Conservation (phyloP, 2,797 vertebrate genomes). For the Halcyon leucocephala region DNA sequence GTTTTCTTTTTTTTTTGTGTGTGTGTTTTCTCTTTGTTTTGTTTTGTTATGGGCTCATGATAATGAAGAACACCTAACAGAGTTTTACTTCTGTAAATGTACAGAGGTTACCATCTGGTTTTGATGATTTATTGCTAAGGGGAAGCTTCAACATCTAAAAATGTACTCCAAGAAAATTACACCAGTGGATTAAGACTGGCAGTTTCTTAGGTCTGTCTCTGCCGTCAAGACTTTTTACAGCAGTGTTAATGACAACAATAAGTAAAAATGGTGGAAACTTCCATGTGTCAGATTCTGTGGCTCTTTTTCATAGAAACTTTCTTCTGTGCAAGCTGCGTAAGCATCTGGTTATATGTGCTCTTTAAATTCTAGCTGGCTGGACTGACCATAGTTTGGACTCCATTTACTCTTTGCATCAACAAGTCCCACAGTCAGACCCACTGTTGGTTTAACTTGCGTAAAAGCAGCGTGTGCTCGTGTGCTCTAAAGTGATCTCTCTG, state of each 20-base stretch:
- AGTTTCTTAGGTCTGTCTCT: neutral
- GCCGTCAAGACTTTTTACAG: neutral
- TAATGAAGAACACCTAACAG: neutral
- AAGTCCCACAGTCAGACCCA: neutral
- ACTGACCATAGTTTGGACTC: rapidly evolving
- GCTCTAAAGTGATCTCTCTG: neutral
- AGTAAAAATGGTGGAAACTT: neutral
- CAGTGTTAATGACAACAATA: neutral
- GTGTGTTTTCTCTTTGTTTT: neutral
- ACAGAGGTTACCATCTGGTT: rapidly evolving
- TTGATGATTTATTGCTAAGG: neutral
- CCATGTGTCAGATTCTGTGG: neutral
- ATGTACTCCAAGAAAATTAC: neutral
- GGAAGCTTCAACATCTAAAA: neutral
- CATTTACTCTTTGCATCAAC: rapidly evolving
- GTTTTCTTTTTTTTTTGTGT: neutral
- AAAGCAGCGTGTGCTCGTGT: neutral
- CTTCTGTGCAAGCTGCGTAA: rapidly evolving
- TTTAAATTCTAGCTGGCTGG: neutral
- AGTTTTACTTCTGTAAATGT: neutral
- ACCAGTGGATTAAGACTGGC: neutral
- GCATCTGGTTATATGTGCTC: rapidly evolving
- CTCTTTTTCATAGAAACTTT: neutral
- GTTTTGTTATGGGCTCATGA: neutral
- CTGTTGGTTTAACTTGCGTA: neutral